Base-by-base conservation (phyloP, 2,797 vertebrate genomes). In the Erithacus rubecula region DNA sequence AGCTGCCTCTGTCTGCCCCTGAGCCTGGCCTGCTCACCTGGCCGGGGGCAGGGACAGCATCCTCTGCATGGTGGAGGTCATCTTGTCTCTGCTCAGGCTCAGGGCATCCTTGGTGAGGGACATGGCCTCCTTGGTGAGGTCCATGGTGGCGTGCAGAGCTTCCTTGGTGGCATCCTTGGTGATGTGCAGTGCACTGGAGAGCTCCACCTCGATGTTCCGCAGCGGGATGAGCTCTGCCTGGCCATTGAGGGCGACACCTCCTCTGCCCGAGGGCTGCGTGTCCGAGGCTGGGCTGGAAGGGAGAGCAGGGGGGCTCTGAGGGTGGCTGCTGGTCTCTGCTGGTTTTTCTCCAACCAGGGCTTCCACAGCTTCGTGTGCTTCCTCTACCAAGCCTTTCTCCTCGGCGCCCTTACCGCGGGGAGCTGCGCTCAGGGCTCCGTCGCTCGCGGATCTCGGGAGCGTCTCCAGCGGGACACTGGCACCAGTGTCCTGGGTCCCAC, bases 141-240 rank as follows among this genome's bases (percentile, higher is more conserved):
- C 99, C 98, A 99, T 97, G 1, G 99, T 99, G 83, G 97, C 98
- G 1, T 98, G 98, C 24, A 99, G 89, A 62, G 99, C 99, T n/a
- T 99, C 99, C 97, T 99, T 99, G 2, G 99, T 99, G 93, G 98
- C 99, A 12, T 99, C 99, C 97, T 99, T 99, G 65, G 99, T 99
- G 96, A 98, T 98, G 37, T 96, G 98, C 86, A 99, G 98, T 1
- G 99, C 99, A 60, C 97, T 99, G 16, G 99, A 98, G 92, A 99
- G 95, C 95, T 99, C 99, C 83, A 98, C 98, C 94, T 99, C 99
- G 63, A 99, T 97, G 96, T 98, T 99, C 75, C 98, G 98, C 87
- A 98, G 84, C 4, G 98, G 96, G 26, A 96, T 62, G 23, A 97
- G 94, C 15, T 98, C 97, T 4, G 92, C 90, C 72, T 97, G 97